These are phyloP conservation scores for Sebastes vulpes DNA, from an alignment of 2,797 vertebrate species.

Conservation along the genomic window DNA sequence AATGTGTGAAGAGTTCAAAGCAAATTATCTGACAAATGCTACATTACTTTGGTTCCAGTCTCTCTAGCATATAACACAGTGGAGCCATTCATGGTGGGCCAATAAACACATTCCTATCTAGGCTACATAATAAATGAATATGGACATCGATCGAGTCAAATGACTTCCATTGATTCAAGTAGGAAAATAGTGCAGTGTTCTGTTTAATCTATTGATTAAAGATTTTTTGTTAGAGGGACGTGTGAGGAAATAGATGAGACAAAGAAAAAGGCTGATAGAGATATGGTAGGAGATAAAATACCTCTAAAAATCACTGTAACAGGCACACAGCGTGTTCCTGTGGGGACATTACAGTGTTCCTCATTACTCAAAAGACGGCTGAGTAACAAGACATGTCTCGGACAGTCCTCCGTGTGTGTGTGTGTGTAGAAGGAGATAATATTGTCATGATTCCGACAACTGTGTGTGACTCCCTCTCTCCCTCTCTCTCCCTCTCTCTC, in stretches of 20 bases:
- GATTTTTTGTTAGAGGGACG: neutral
- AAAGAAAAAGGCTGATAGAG: neutral
- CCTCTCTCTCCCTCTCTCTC: neutral
- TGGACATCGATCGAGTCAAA: constrained; percentile 19
- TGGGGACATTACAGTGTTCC: neutral
- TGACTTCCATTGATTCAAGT: constrained; percentile 13
- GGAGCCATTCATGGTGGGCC: constrained; percentile 16
- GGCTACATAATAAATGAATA: constrained; percentile 11
- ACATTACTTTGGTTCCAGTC: constrained; percentile 22
- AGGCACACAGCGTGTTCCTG: neutral
- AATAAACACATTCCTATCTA: constrained; percentile 35
- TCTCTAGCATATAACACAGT: constrained; percentile 23
- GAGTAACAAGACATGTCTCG: neutral
- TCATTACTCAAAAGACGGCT: neutral
- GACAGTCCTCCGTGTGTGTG: neutral
- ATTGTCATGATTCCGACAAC: constrained; percentile 17
- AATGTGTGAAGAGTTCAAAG: constrained; percentile 38
- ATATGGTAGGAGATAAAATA: neutral
- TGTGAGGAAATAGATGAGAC: neutral
- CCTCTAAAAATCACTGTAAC: neutral
- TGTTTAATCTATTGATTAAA: neutral
- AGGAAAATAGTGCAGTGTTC: neutral
- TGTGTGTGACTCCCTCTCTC: neutral
- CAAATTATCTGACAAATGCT: constrained; percentile 35
- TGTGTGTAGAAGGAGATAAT: neutral